Conservation (phyloP, 2,888 invertebrate genomes). For the Lepidocyrtinus sp. region DNA sequence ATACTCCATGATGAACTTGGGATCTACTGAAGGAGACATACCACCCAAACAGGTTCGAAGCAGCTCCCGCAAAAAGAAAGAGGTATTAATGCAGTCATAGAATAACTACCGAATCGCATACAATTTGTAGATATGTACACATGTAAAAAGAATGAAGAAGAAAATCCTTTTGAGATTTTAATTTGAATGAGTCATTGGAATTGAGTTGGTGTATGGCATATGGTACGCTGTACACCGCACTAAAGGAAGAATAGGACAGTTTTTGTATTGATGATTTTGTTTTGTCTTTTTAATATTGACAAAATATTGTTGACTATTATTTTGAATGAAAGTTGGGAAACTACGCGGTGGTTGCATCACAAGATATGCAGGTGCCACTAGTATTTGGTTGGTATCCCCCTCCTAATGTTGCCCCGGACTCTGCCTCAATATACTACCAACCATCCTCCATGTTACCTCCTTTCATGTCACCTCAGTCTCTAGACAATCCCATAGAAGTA, state of each 20-base stretch:
- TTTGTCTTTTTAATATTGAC: neutral
- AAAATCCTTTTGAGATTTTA: too few species aligned
- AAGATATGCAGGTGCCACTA: slow-evolving; percentile 63
- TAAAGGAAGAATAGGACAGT: too few species aligned
- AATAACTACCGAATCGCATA: too few species aligned
- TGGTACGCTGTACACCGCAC: too few species aligned
- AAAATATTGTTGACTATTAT: slow-evolving; percentile 28
- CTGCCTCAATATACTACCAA: slow-evolving; percentile 58
- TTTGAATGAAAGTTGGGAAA: slow-evolving; percentile 66
- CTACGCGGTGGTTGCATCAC: slow-evolving; percentile 65
- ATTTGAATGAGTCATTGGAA: too few species aligned
- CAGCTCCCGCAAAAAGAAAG: slow-evolving; percentile 63
- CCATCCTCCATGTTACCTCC: slow-evolving; percentile 58
- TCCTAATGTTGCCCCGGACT: slow-evolving; percentile 59
- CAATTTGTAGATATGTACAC: too few species aligned
- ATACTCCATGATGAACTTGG: slow-evolving; percentile 57
- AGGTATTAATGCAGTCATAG: slow-evolving; percentile 56
- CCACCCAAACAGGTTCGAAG: slow-evolving; percentile 55
- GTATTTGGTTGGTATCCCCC: slow-evolving; percentile 67
- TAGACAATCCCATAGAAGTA: slow-evolving; percentile 58
- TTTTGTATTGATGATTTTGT: too few species aligned
- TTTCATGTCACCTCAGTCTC: slow-evolving; percentile 46
- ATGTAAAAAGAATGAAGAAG: too few species aligned
- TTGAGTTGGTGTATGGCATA: too few species aligned
- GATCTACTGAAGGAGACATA: slow-evolving; percentile 35